Conservation (phyloP, 2,888 invertebrate species). For the Lepidocyrtoides sp. region DNA sequence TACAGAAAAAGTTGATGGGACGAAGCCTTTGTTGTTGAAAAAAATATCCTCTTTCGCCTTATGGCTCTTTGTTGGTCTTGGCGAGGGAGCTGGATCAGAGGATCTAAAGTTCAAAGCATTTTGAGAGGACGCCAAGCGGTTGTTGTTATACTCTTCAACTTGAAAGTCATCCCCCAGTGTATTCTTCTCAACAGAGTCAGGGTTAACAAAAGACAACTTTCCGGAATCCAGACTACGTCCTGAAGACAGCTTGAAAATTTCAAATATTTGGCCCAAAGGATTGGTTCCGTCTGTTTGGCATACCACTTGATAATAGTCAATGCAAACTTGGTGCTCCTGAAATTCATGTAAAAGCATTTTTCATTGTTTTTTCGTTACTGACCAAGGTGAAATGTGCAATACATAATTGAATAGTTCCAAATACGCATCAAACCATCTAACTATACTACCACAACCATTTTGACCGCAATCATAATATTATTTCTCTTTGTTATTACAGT, state of each 20-base stretch:
- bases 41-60: constrained; percentile 78
- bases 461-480: no score
- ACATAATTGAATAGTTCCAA: no score
- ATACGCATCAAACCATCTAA: no score
- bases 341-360: no score
- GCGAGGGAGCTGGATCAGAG: constrained; percentile 43
- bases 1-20: constrained; percentile 42
- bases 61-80: constrained; percentile 38
- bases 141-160: constrained; percentile 85
- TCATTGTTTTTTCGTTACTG: no score
- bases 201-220: constrained; percentile 77
- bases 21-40: constrained; percentile 58
- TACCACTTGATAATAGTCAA: constrained; percentile 85
- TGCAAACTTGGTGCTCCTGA: constrained; percentile 85
- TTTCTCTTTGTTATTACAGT: no score
- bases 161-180: constrained; percentile 85
- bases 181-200: constrained; percentile 83
- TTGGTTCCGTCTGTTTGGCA: constrained; percentile 83
- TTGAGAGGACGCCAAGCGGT: constrained; percentile 81
- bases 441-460: no score
- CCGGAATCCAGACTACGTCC: constrained; percentile 78
- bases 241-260: constrained; percentile 83
- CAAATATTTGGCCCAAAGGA: constrained; percentile 84
- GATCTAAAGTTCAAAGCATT: constrained; percentile 79
- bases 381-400: no score